These are phyloP conservation scores for Isaurus tuberculatus DNA, from an alignment of 92 coral and sea anemone species.

Conservation along the genomic window DNA sequence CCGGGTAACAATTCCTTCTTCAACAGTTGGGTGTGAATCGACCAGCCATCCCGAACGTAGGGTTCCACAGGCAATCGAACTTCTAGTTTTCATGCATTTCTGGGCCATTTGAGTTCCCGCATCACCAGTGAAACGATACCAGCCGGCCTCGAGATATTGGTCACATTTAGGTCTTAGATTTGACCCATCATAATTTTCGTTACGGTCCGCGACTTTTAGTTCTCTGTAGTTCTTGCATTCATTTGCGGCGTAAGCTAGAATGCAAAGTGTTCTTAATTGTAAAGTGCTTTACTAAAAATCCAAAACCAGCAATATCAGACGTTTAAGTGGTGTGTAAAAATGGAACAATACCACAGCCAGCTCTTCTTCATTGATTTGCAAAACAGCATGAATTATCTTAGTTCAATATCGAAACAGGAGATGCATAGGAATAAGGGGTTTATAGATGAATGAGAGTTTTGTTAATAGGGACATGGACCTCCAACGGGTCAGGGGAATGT, in stretches of 20 bases:
- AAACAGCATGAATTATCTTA: too few species aligned
- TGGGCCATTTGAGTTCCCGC: constrained; percentile 46
- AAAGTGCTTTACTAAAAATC: neutral
- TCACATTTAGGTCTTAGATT: constrained; percentile 7
- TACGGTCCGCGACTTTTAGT: constrained; percentile 25
- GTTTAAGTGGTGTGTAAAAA: too few species aligned
- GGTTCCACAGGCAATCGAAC: constrained; percentile 17
- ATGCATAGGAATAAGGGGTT: too few species aligned
- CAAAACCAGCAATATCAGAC: too few species aligned
- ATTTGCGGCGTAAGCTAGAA: neutral
- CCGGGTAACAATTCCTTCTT: constrained; percentile 19
- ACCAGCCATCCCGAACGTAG: constrained; percentile 33
- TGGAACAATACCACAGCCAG: too few species aligned
- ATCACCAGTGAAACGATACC: constrained; percentile 28
- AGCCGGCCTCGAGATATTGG: neutral
- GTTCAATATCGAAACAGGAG: too few species aligned
- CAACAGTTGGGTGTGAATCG: constrained; percentile 40
- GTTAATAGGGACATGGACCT: too few species aligned
- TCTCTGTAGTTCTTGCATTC: constrained; percentile 21
- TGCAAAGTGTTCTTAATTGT: neutral
- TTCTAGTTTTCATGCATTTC: constrained; percentile 9
- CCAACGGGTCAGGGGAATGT: too few species aligned
- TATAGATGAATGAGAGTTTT: too few species aligned
- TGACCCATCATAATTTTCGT: constrained; percentile 2
- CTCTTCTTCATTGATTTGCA: too few species aligned